Conservation (phyloP, 2,888 invertebrate species). For the Encarsia formosa region DNA sequence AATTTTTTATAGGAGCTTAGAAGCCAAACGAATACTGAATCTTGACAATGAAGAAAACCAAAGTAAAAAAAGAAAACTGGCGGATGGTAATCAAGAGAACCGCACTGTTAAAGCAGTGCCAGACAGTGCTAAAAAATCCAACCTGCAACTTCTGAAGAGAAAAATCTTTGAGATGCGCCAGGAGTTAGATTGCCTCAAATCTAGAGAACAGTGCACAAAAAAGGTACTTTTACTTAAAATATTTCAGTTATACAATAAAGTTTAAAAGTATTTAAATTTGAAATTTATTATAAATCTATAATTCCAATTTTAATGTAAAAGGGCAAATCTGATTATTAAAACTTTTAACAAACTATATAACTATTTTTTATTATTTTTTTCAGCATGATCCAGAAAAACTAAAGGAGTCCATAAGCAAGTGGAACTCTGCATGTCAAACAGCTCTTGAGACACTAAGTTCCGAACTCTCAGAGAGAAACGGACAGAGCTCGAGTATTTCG, state of each 20-base stretch:
- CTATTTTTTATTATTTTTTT: not conserved
- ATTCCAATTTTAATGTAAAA: no score
- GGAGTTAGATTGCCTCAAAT: slow-evolving; percentile 24
- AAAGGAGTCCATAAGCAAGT: slow-evolving; percentile 14
- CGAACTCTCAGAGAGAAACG: slow-evolving; percentile 17
- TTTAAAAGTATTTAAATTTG: not conserved
- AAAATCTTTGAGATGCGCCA: slow-evolving; percentile 23
- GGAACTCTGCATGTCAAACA: slow-evolving; percentile 22
- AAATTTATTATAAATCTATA: no score
- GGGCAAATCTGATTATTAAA: not conserved
- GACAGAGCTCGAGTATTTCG: slow-evolving; percentile 15
- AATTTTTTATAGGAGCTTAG: slow-evolving; percentile 11
- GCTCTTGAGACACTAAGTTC: slow-evolving; percentile 16
- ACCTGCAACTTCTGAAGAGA: slow-evolving; percentile 15
- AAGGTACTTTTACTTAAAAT: slow-evolving; percentile 11
- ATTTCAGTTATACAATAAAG: not conserved
- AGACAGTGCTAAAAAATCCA: slow-evolving; percentile 10
- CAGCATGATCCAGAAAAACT: slow-evolving; percentile 19
- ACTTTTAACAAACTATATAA: not conserved
- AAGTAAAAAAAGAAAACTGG: no score
- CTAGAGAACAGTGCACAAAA: slow-evolving; percentile 19
- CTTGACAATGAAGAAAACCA: no score
- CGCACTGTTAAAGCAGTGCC: no score
- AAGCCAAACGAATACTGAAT: slow-evolving; percentile 16
- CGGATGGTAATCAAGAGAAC: no score